Evolutionary conservation across 2,888 invertebrate species (phyloP), one percentile per base, ranked within the genome.

Genomic region (Onthophagus sagittarius): DNA sequence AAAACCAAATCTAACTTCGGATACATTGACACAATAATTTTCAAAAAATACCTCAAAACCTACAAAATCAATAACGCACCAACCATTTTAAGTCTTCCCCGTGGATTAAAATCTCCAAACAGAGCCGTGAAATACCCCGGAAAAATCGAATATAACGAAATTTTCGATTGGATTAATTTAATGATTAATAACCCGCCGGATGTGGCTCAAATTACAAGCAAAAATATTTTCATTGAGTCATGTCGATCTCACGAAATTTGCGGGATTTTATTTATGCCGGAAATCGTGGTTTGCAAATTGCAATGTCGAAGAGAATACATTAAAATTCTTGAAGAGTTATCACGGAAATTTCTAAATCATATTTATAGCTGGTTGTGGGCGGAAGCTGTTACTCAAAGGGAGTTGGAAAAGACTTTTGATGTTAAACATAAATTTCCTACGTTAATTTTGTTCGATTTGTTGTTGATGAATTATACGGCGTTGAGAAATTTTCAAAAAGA

Each of bases 161-260:
- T 67, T 67, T 23, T 67, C n/a, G 31, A 67, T 67, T 67, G 67
- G 67, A n/a, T 23, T n/a, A 67, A n/a, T 15, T n/a, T n/a, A n/a
- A 67, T 32, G 13, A 67, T 67, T 11, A 23, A 67, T n/a, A 67
- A 67, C 0, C 23, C 67, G n/a, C 31, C 31, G 5, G 67, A 67
- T 31, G 31, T 67, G 4, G 23, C 23, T 6, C 67, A 67, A 67
- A 6, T 67, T 7, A 67, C 67, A n/a, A 15, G 23, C 13, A 23
- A 67, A 67, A n/a, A 67, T 0, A 7, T 23, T 7, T 67, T 67
- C 31, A 32, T 31, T 23, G 32, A 15, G 9, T 23, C 23, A 6
- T 67, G 67, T 32, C 32, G n/a, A 67, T n/a, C 23, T 32, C 32
- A 67, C 67, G 32, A 31, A 31, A 67, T 15, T 6, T 67, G 67